phyloP scores from a whole-genome alignment of 2,113 vertebrate genomes.

The Ctenomys sociabilis region DNA sequence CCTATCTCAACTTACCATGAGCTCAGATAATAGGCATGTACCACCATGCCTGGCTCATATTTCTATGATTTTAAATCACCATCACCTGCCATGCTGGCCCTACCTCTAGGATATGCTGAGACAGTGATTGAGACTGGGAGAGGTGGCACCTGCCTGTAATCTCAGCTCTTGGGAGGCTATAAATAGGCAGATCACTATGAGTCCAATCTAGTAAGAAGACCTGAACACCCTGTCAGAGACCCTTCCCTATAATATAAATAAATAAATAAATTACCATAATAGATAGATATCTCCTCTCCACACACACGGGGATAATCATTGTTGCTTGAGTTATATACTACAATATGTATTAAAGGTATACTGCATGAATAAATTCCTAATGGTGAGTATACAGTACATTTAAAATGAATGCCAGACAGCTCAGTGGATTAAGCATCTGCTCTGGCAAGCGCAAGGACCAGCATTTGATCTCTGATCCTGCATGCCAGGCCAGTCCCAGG shows the following conservation, averaged over 20 bases:
- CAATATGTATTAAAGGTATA: not conserved
- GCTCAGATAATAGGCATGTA: not conserved
- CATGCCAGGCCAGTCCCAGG: no score
- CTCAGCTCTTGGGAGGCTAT: no score
- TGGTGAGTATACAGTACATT: not conserved
- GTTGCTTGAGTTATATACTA: not conserved
- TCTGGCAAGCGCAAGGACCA: no score
- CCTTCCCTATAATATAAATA: not conserved
- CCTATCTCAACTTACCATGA: not conserved
- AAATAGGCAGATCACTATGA: no score
- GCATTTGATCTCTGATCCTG: no score
- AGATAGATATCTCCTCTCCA: not conserved
- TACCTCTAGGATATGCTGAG: no score
- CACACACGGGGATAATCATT: not conserved
- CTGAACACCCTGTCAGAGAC: no score
- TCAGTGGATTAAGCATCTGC: no score
- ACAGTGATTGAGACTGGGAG: no score
- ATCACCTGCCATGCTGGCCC: not conserved
- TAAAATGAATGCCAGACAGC: not conserved
- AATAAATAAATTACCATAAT: no score
- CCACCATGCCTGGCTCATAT: not conserved
- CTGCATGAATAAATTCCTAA: conserved; percentile 21
- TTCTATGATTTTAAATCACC: not conserved
- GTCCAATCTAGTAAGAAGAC: no score
- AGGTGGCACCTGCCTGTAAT: no score